A percentile compares a stretch with the other conserved stretches of the same genome.
These are phyloP conservation scores for Lutjanus argentimaculatus DNA, from an alignment of 2,797 vertebrate genomes.

Conservation along the genomic window DNA sequence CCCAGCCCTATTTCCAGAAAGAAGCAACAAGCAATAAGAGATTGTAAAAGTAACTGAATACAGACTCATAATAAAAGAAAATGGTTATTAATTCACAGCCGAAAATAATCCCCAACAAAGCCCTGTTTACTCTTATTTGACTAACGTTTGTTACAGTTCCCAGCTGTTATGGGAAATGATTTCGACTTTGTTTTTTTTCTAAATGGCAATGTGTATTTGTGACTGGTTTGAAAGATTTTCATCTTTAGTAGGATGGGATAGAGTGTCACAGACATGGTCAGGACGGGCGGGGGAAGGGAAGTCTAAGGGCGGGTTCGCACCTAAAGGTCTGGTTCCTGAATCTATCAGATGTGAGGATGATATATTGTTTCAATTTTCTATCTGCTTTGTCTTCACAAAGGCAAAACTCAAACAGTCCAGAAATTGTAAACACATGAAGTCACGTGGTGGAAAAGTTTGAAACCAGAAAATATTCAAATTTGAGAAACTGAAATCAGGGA, in stretches of 20 bases:
- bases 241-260: background rate
- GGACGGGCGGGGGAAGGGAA: background rate
- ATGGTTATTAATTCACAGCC: background rate
- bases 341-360: too few species aligned
- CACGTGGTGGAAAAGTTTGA: too few species aligned
- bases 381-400: too few species aligned
- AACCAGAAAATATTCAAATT: too few species aligned
- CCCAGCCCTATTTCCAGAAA: too few species aligned
- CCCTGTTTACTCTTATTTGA: background rate
- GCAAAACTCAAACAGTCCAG: too few species aligned
- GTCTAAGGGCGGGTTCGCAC: background rate
- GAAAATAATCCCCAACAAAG: background rate
- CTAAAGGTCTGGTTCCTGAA: too few species aligned
- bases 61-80: background rate
- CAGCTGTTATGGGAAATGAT: background rate
- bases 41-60: background rate
- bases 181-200: background rate
- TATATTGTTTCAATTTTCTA: too few species aligned
- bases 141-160: background rate
- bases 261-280: background rate
- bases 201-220: background rate
- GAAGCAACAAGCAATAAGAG: too few species aligned
- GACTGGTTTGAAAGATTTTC: background rate
- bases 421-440: too few species aligned
- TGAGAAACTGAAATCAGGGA: too few species aligned